A percentile compares a stretch with the other conserved stretches of the same genome.
Evolutionary conservation across 2,113 vertebrate genomes (phyloP).

Genomic region (Heliornis fulica): DNA sequence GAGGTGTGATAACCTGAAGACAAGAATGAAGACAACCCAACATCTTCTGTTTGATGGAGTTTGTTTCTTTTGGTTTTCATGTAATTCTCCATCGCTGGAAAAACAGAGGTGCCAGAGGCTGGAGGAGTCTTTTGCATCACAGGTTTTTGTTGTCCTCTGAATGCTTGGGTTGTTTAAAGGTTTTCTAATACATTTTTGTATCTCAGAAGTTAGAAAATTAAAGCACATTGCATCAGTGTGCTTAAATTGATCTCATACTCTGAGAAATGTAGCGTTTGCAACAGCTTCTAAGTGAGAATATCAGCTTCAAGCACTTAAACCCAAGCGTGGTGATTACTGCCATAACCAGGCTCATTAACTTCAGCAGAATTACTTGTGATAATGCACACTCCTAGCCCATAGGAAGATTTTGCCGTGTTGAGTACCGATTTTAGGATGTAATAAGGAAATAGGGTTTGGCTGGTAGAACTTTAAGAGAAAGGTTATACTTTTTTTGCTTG

Average conservation of each 20-base stretch:
- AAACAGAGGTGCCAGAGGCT: neutral
- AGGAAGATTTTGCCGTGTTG: neutral
- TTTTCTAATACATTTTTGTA: neutral
- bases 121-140: neutral
- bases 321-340: neutral
- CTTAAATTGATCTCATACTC: neutral
- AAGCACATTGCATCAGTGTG: neutral
- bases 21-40: conserved; percentile 5
- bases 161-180: neutral
- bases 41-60: neutral
- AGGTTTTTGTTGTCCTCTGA: neutral
- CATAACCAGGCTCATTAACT: conserved; percentile 25
- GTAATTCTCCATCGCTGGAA: neutral
- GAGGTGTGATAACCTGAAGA: conserved; percentile 47
- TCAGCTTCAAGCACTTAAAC: neutral
- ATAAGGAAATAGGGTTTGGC: neutral
- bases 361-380: conserved; percentile 25
- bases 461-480: neutral
- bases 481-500: neutral
- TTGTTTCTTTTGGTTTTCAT: neutral
- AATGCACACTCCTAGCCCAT: neutral
- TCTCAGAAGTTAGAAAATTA: neutral
- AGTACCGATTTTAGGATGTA: neutral
- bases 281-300: neutral
- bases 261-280: neutral